phyloP scores from a whole-genome alignment of 2,797 vertebrate genomes.

The Sebastes cheni region DNA sequence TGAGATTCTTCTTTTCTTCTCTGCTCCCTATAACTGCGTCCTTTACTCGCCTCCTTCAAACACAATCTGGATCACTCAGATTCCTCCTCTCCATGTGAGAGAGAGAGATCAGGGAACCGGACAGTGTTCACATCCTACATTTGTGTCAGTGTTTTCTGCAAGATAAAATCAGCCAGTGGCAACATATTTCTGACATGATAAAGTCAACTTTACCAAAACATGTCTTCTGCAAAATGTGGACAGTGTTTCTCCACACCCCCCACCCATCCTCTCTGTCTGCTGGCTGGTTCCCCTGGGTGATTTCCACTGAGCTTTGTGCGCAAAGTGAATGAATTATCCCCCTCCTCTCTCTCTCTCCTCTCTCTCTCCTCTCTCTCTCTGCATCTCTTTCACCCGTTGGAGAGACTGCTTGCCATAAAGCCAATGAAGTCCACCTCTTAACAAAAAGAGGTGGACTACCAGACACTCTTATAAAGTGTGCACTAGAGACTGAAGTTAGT shows the following conservation, averaged over 20 bases:
- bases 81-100: no score
- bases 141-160: no score
- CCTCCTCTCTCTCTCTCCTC: slow-evolving; percentile 21
- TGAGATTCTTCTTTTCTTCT: background rate
- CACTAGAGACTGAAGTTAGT: slow-evolving; percentile 61
- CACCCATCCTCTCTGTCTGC: slow-evolving; percentile 76
- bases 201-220: background rate
- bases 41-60: background rate
- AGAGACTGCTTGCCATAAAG: slow-evolving; percentile 86
- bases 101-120: background rate
- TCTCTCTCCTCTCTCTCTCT: slow-evolving; percentile 20
- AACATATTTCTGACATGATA: background rate
- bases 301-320: slow-evolving; percentile 86
- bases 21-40: background rate
- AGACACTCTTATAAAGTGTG: slow-evolving; percentile 72
- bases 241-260: slow-evolving; percentile 51
- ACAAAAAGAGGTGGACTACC: slow-evolving; percentile 77
- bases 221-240: background rate
- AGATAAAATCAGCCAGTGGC: background rate
- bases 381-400: slow-evolving; percentile 50
- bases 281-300: slow-evolving; percentile 73
- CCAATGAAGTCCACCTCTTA: slow-evolving; percentile 90
- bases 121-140: background rate
- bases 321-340: slow-evolving; percentile 83
- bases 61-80: background rate